Conservation (phyloP, 2,888 invertebrate genomes). For the Boloria selene region DNA sequence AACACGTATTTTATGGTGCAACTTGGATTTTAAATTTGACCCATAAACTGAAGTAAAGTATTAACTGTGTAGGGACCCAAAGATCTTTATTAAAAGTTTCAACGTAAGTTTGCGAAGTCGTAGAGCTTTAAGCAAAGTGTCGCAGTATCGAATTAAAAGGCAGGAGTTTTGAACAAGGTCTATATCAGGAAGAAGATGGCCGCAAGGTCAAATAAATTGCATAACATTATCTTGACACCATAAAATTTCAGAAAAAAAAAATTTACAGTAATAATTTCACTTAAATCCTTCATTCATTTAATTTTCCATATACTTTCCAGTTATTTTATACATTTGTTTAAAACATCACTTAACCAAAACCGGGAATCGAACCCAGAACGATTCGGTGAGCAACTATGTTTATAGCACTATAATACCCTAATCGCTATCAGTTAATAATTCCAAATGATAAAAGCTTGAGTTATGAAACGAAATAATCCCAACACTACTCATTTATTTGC, state of each 20-base stretch:
- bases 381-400: too few relatives aligned
- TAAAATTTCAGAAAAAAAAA: too few relatives aligned
- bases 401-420: too few relatives aligned
- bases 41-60: constrained; percentile 15
- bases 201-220: constrained; percentile 7
- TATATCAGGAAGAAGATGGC: constrained; percentile 8
- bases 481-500: background rate
- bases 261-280: too few relatives aligned
- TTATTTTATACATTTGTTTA: too few relatives aligned
- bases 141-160: constrained; percentile 23
- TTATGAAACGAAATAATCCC: background rate
- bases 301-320: too few relatives aligned
- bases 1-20: background rate
- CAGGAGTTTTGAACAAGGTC: constrained; percentile 13
- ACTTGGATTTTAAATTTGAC: constrained; percentile 19
- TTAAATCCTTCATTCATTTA: too few relatives aligned
- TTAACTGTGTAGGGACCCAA: constrained; percentile 19
- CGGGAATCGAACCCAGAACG: too few relatives aligned
- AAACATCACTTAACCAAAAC: too few relatives aligned
- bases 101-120: constrained; percentile 15
- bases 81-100: constrained; percentile 35
- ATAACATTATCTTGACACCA: background rate
- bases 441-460: background rate
- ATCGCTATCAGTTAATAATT: too few relatives aligned
- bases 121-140: constrained; percentile 5